phyloP scores from a whole-genome alignment of 2,888 invertebrate genomes.

The Spialia ferax region DNA sequence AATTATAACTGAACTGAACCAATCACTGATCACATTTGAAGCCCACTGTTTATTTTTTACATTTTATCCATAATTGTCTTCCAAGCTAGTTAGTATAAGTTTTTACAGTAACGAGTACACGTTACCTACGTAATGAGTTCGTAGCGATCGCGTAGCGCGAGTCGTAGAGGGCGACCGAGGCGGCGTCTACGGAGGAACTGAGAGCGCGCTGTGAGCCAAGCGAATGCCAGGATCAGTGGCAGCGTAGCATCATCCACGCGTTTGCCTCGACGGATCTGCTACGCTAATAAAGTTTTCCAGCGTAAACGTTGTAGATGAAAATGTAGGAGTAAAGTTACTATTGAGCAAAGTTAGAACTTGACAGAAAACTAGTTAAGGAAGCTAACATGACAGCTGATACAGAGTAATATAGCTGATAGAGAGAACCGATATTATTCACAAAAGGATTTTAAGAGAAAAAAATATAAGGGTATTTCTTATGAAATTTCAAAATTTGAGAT shows the following conservation, averaged over 20 bases:
- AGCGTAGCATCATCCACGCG: neutral
- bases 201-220: neutral
- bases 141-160: conserved; percentile 22
- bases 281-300: neutral
- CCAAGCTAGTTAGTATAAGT: neutral
- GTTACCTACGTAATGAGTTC: conserved; percentile 22
- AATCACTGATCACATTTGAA: conserved; percentile 8
- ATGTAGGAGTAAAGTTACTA: neutral
- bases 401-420: neutral
- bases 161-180: conserved; percentile 8
- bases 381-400: neutral
- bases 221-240: neutral
- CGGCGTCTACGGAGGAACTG: conserved; percentile 26
- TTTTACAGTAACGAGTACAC: neutral
- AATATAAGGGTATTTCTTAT: conserved; percentile 14
- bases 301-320: neutral
- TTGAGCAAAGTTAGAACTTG: neutral
- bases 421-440: neutral
- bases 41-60: conserved; percentile 9
- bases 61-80: neutral
- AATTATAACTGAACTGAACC: neutral
- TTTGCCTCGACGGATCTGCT: neutral
- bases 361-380: neutral
- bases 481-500: neutral
- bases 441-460: too few species aligned